Evolutionary conservation across 2,797 vertebrate genomes (phyloP), one percentile per base, ranked within the genome.

Genomic region (Scleropages formosus): DNA sequence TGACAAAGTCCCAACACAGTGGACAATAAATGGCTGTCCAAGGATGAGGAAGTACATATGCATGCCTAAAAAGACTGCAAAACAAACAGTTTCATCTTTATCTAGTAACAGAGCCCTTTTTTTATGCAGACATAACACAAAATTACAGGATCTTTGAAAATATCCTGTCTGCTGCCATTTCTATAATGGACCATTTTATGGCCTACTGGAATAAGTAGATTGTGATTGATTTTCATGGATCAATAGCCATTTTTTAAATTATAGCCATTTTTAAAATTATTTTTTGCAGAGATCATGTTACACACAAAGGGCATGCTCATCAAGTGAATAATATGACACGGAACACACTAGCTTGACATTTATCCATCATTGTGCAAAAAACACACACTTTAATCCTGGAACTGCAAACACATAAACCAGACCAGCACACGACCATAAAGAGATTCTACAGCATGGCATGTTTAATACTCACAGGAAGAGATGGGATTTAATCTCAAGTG

Each of bases 171-270:
- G 39, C 8, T 15, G 56, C 10, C 39, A 18, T 73, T 59, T 51
- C 72, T 59, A 64, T 73, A 68, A 68, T 73, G 71, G 53, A 61
- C 15, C 61, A 18, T 51, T 67, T 61, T 59, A 51, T 73, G 46
- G 56, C 61, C 73, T 68, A 53, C 76, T 51, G 56, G 53, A 73
- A 68, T 68, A 73, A 60, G n/a, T 63, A 75, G 53, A 53, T 27
- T 4, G 62, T 13, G 39, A 77, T 68, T 73, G 71, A 77, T 77
- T 73, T 68, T 26, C 56, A 26, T 73, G 22, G 63, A 73, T 73
- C 76, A 31, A 73, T 73, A 73, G 44, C 53, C 71, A 73, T 68
- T 67, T 66, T 62, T 20, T 46, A n/a, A 18, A 60, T 22, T 62
- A 72, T 60, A 72, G 24, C 61, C 16, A n/a, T n/a, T n/a, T n/a